Conservation (phyloP, 2,113 vertebrate genomes). For the Amblyornis subalaris region DNA sequence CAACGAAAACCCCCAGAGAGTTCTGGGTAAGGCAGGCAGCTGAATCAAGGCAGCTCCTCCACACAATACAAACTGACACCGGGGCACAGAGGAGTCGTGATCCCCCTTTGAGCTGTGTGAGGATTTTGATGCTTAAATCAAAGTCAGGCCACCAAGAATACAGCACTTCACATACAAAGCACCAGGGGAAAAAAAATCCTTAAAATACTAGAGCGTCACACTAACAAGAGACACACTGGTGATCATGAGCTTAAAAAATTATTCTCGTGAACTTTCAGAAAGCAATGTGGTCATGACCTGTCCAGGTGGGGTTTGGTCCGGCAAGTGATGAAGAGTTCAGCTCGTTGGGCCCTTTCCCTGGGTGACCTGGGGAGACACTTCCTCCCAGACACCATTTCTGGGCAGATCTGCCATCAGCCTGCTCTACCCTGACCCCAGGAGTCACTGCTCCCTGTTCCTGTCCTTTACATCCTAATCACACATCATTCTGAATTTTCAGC, state of each 20-base stretch:
- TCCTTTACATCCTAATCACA: background rate
- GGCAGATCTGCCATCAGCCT: background rate
- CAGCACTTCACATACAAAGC: background rate
- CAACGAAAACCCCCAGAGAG: background rate
- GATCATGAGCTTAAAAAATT: background rate
- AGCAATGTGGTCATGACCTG: background rate
- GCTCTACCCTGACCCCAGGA: background rate
- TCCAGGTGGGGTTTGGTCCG: background rate
- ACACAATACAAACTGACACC: background rate
- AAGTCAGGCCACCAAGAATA: background rate
- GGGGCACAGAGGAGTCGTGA: fast-evolving
- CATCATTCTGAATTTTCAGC: background rate
- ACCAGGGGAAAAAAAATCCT: fast-evolving
- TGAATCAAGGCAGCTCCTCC: background rate
- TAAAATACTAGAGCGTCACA: background rate
- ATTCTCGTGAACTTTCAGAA: background rate
- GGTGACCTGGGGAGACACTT: background rate
- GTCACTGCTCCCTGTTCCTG: background rate
- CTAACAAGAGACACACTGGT: background rate
- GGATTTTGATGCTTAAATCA: background rate
- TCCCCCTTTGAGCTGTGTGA: background rate
- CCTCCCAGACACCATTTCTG: background rate
- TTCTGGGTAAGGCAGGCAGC: background rate
- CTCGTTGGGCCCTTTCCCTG: background rate
- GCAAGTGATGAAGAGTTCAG: background rate